Evolutionary conservation across 2,797 vertebrate species (phyloP).

Genomic region (Clarias pachynema): DNA sequence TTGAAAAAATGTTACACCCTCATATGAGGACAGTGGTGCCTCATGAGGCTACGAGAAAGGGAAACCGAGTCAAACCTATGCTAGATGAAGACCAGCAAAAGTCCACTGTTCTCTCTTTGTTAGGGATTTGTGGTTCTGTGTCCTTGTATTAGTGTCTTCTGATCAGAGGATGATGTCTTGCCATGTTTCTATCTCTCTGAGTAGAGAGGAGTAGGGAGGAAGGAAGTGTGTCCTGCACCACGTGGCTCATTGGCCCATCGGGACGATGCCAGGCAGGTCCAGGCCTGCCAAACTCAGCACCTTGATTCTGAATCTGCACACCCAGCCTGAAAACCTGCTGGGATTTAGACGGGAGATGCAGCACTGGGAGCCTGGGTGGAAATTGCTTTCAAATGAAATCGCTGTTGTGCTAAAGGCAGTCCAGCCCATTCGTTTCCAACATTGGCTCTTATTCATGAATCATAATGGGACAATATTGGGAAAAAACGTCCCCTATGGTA

Average conservation of each 20-base stretch:
- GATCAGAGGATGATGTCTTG: neutral
- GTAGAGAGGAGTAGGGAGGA: conserved; percentile 49
- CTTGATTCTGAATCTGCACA: conserved; percentile 62
- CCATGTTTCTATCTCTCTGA: conserved; percentile 10
- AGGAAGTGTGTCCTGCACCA: conserved; percentile 49
- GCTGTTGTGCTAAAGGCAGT: conserved; percentile 23
- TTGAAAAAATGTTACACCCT: no score
- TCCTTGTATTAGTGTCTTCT: neutral
- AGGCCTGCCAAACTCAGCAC: conserved; percentile 67
- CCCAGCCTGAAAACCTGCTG: conserved; percentile 64
- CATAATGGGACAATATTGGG: conserved; percentile 11
- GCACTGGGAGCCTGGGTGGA: conserved; percentile 45
- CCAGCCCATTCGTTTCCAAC: conserved; percentile 11
- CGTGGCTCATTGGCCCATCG: conserved; percentile 46
- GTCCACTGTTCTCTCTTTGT: neutral
- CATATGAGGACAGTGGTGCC: no score
- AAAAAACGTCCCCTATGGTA: neutral
- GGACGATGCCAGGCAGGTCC: conserved; percentile 69
- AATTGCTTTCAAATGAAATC: conserved; percentile 45
- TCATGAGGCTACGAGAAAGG: neutral
- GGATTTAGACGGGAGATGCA: conserved; percentile 68
- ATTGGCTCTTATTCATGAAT: conserved; percentile 18
- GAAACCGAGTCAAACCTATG: neutral
- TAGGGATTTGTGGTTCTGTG: neutral
- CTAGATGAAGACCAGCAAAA: neutral